Evolutionary conservation across 2,888 invertebrate species (phyloP).

Genomic region (Ophion costatus): DNA sequence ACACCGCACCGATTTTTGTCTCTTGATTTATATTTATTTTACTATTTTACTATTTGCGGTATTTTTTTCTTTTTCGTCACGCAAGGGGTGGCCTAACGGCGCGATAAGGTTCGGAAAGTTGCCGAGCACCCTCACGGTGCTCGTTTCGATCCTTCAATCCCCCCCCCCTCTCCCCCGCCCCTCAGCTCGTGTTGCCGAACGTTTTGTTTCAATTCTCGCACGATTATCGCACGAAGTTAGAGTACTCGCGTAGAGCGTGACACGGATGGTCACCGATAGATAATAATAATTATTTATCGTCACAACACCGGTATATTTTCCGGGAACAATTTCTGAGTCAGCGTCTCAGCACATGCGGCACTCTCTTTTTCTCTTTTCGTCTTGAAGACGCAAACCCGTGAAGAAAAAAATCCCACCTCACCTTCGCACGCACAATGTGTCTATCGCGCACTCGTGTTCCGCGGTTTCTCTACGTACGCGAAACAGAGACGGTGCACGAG

Average conservation of each 20-base stretch:
- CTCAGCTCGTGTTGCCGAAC: not conserved
- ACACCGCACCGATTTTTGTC: not conserved
- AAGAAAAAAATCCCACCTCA: conserved; percentile 65
- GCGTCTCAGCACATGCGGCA: not conserved
- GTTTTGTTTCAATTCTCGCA: not conserved
- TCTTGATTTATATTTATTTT: not conserved
- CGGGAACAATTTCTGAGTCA: conserved; percentile 28
- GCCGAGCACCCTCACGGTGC: not conserved
- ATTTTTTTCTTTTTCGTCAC: not conserved
- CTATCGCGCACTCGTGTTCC: conserved; percentile 52
- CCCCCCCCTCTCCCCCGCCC: not conserved
- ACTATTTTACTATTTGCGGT: not conserved
- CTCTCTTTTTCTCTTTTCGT: conserved; percentile 5
- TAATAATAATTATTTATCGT: not conserved
- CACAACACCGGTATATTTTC: conserved; percentile 36
- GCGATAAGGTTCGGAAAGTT: not conserved
- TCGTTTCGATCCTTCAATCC: conserved; percentile 5
- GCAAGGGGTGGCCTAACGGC: not conserved
- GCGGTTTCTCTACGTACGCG: conserved; percentile 45
- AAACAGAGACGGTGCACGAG: conserved; percentile 25
- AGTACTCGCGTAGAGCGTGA: not conserved
- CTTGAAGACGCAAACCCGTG: not conserved
- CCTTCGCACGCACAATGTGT: conserved; percentile 41
- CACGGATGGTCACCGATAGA: not conserved
- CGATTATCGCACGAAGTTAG: not conserved